Evolutionary conservation across 1,140 invertebrate genomes (phyloP).

Genomic region (Drosophila parvula): DNA sequence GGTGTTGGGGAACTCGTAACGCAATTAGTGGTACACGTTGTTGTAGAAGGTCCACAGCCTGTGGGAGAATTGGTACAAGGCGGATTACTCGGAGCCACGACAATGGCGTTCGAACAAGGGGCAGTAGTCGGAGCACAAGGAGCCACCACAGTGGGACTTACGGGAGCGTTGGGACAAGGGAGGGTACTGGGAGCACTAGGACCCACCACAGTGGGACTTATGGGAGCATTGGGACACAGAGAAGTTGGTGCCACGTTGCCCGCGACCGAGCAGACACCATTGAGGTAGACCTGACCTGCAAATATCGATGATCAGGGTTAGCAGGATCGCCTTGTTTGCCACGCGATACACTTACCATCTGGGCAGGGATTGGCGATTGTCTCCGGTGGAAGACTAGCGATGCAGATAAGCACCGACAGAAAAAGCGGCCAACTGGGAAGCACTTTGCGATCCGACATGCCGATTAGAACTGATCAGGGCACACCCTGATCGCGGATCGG

Average conservation of each 20-base stretch:
- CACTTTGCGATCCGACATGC: slow-evolving; percentile 59
- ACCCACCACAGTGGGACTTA: slow-evolving; percentile 13
- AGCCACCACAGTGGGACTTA: background rate
- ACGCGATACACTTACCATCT: slow-evolving; percentile 23
- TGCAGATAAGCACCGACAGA: slow-evolving; percentile 33
- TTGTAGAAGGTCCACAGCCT: background rate
- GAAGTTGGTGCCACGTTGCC: background rate
- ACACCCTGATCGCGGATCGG: background rate
- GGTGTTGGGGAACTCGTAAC: background rate
- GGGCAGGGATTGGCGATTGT: slow-evolving; percentile 29
- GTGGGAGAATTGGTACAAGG: slow-evolving; percentile 1
- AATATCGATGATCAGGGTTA: background rate
- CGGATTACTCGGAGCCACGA: background rate
- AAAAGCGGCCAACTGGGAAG: slow-evolving; percentile 12
- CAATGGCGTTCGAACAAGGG: slow-evolving; percentile 1
- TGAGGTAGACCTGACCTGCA: slow-evolving; percentile 23
- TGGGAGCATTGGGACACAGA: slow-evolving; percentile 23
- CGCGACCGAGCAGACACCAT: slow-evolving; percentile 9
- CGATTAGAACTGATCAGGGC: slow-evolving; percentile 55
- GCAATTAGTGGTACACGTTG: slow-evolving; percentile 2
- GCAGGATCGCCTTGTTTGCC: background rate
- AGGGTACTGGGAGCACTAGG: slow-evolving; percentile 3
- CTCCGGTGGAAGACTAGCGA: slow-evolving; percentile 4
- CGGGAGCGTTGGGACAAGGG: slow-evolving; percentile 16
- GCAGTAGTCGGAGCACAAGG: background rate